Evolutionary conservation across 2,113 vertebrate genomes (phyloP), one percentile per base, ranked within the genome.

Genomic region (Trematocara unimaculatum): DNA sequence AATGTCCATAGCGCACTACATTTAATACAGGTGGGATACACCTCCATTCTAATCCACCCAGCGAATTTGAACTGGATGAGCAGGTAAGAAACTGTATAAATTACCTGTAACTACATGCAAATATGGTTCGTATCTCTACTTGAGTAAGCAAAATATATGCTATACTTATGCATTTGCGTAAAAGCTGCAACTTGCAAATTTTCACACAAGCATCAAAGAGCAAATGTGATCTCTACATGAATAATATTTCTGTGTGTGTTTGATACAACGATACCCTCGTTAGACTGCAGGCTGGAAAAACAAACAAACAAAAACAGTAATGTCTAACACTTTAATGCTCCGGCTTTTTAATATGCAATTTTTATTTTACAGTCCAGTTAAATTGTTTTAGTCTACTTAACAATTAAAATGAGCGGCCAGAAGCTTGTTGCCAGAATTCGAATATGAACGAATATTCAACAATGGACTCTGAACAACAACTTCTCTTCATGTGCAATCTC

Each of bases 61-160:
- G 18, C 0, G 0, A 67, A 67, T 67, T 38, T 45, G 0, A 49
- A 77, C 42, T 8, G 42, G 4, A 74, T 2, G 1, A 49, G 23
- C 42, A 49, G 70, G 42, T 77, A 31, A 49, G 9, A 74, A 7
- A 47, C 5, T 47, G 40, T 29, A 26, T 12, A 47, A 47, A 74
- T 74, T 3, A 29, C 0, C 4, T 11, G 38, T 6, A 29, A 74
- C 5, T 17, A 49, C 26, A 33, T 8, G 26, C 15, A 49, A 72
- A 80, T 51, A 64, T 29, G 3, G 1, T 11, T 62, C 0, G 2
- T 35, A 17, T 17, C 47, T 18, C 9, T 9, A 4, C 8, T 18
- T 4, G 49, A 38, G 10, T 9, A 56, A 26, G 12, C 3, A 47
- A 13, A 23, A 4, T 5, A 23, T 14, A 26, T 9, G 13, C 6